Conservation (phyloP, 2,113 vertebrate species). For the Xiphophorus maculatus region DNA sequence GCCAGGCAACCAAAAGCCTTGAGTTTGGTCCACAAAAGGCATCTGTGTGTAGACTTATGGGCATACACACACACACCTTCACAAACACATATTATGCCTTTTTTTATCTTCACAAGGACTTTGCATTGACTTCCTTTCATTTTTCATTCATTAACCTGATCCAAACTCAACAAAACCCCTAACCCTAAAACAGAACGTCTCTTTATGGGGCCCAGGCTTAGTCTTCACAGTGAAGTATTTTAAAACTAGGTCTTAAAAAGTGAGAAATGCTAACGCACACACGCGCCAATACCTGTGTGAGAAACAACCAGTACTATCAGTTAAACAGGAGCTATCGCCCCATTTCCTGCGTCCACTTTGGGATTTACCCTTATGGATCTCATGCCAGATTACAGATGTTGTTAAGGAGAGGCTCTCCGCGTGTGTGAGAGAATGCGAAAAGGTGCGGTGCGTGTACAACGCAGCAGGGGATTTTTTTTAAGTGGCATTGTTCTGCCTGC, state of each 20-base stretch:
- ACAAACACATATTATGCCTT: not conserved
- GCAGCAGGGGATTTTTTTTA: slow-evolving; percentile 48
- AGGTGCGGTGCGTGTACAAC: slow-evolving; percentile 9
- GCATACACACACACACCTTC: too few relatives aligned
- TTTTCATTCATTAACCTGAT: too few relatives aligned
- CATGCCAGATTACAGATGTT: slow-evolving; percentile 64
- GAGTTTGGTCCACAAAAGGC: slow-evolving; percentile 58
- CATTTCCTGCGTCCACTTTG: slow-evolving; percentile 63
- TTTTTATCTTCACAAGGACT: too few relatives aligned
- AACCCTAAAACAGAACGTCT: too few relatives aligned
- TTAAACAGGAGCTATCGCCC: slow-evolving; percentile 65
- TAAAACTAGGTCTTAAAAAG: too few relatives aligned
- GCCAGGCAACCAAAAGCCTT: slow-evolving; percentile 74
- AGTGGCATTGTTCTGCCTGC: slow-evolving; percentile 58
- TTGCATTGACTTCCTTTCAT: too few relatives aligned
- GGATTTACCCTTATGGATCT: slow-evolving; percentile 65
- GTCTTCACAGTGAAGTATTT: too few relatives aligned
- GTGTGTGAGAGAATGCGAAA: slow-evolving; percentile 16
- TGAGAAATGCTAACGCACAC: not conserved
- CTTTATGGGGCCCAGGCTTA: too few relatives aligned
- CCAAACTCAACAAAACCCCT: too few relatives aligned
- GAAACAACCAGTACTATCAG: slow-evolving; percentile 52
- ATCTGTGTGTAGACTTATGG: slow-evolving; percentile 23
- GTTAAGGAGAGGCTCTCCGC: slow-evolving; percentile 20
- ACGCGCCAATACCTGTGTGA: slow-evolving; percentile 37